Conservation (phyloP, 2,797 vertebrate species). For the Mormyrops boulengeri region DNA sequence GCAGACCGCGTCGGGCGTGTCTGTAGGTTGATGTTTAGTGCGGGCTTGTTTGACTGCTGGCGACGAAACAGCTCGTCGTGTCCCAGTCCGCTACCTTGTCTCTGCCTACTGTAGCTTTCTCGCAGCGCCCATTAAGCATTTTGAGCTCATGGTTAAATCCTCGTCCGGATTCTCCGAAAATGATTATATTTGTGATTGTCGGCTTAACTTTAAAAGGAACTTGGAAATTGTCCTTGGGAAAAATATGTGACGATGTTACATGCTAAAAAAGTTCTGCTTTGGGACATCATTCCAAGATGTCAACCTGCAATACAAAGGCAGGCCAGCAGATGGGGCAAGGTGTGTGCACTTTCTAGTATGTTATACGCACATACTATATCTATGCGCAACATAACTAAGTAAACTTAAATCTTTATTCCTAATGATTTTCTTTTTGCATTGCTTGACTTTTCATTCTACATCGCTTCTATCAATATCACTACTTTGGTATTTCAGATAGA, state of each 20-base stretch:
- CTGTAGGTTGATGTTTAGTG: constrained; percentile 19
- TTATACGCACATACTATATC: not conserved
- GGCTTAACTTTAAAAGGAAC: not conserved
- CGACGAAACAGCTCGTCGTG: not conserved
- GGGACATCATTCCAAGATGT: constrained; percentile 17
- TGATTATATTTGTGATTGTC: not conserved
- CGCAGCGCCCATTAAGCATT: not conserved
- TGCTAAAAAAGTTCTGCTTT: not conserved
- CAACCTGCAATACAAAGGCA: constrained; percentile 27
- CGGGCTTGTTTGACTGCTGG: not conserved
- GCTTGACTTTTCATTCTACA: not conserved
- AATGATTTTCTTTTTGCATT: not conserved
- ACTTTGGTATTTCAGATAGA: not conserved
- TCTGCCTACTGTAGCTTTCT: not conserved
- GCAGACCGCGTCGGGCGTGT: constrained; percentile 26
- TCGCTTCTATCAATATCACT: not conserved
- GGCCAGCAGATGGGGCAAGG: constrained; percentile 59
- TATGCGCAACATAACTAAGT: not conserved
- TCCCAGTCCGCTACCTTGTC: not conserved
- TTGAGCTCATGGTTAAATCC: not conserved
- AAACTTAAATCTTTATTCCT: not conserved
- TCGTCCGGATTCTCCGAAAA: not conserved
- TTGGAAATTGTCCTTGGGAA: not conserved
- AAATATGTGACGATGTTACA: not conserved
- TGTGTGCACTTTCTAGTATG: not conserved